A percentile compares a stretch with the other conserved stretches of the same genome.
These are phyloP conservation scores for Epinephelus awoara DNA, from an alignment of 2,797 vertebrate species.

Conservation along the genomic window DNA sequence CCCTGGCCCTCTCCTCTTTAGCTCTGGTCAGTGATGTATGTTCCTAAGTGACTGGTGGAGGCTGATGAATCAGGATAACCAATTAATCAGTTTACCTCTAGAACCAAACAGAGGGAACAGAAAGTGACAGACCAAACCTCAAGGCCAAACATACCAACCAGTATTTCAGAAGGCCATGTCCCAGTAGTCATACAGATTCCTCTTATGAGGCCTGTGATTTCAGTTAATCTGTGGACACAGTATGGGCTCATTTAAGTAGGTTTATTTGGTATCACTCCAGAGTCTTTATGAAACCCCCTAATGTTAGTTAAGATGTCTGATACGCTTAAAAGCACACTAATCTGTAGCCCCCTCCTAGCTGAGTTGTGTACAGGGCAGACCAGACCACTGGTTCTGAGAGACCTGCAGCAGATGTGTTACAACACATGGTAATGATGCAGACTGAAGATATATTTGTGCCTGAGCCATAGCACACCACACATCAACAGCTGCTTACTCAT, in stretches of 20 bases:
- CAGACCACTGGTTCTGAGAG: background rate
- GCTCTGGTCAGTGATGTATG: too few species aligned
- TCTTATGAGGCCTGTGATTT: slow-evolving; percentile 21
- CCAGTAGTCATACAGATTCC: background rate
- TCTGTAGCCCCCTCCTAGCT: slow-evolving; percentile 26
- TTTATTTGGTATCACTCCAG: slow-evolving; percentile 58
- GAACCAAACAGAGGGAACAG: background rate
- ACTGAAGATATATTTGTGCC: slow-evolving; percentile 15
- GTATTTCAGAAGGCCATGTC: background rate
- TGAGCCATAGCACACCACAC: background rate
- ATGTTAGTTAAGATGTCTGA: slow-evolving; percentile 62
- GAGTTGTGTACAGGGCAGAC: background rate
- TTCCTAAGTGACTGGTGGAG: too few species aligned
- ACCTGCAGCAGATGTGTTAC: slow-evolving; percentile 19
- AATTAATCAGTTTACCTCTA: too few species aligned
- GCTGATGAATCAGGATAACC: too few species aligned
- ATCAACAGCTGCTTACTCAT: background rate
- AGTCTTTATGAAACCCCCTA: slow-evolving; percentile 48
- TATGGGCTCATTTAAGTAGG: slow-evolving; percentile 51
- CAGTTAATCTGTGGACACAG: slow-evolving; percentile 42
- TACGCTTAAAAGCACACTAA: slow-evolving; percentile 51
- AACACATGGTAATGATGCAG: slow-evolving; percentile 1
- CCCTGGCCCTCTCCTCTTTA: too few species aligned
- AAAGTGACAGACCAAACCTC: background rate
- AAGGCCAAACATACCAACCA: background rate